phyloP scores from a whole-genome alignment of 2,797 vertebrate genomes.

The Myoxocephalus aenaeus region DNA sequence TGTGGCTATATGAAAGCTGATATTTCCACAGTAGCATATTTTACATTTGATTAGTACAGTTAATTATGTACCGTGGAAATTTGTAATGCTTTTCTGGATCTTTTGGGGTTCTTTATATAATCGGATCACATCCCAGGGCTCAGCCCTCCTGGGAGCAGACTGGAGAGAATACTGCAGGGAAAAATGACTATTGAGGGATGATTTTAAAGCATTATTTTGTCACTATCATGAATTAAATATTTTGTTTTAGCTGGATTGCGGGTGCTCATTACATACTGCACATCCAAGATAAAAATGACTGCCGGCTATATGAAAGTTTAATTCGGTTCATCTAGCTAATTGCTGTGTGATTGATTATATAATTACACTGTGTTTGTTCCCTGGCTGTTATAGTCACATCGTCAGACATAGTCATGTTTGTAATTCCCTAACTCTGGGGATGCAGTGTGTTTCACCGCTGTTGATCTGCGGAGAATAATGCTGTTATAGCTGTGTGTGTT shows the following conservation, averaged over 20 bases:
- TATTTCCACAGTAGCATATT: not conserved
- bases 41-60: slow-evolving; percentile 24
- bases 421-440: slow-evolving; percentile 31
- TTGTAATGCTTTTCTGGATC: slow-evolving; percentile 12
- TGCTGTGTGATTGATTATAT: slow-evolving; percentile 74
- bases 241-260: slow-evolving; percentile 62
- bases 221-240: slow-evolving; percentile 77
- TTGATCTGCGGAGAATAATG: slow-evolving; percentile 6
- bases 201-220: slow-evolving; percentile 69
- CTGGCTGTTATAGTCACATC: slow-evolving; percentile 42
- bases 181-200: slow-evolving; percentile 47
- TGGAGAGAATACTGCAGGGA: slow-evolving; percentile 8
- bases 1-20: not conserved
- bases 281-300: slow-evolving; percentile 68
- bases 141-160: slow-evolving; percentile 41
- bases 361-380: slow-evolving; percentile 71
- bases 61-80: slow-evolving; percentile 18
- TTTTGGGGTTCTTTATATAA: slow-evolving; percentile 23
- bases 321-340: slow-evolving; percentile 73
- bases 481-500: slow-evolving; percentile 12
- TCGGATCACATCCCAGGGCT: slow-evolving; percentile 32
- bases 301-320: slow-evolving; percentile 75
- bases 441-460: slow-evolving; percentile 30
- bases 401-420: slow-evolving; percentile 15
- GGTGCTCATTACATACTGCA: slow-evolving; percentile 62